Evolutionary conservation across 1,140 invertebrate genomes (phyloP), one percentile per base, ranked within the genome.

Genomic region (Drosophila santomea): DNA sequence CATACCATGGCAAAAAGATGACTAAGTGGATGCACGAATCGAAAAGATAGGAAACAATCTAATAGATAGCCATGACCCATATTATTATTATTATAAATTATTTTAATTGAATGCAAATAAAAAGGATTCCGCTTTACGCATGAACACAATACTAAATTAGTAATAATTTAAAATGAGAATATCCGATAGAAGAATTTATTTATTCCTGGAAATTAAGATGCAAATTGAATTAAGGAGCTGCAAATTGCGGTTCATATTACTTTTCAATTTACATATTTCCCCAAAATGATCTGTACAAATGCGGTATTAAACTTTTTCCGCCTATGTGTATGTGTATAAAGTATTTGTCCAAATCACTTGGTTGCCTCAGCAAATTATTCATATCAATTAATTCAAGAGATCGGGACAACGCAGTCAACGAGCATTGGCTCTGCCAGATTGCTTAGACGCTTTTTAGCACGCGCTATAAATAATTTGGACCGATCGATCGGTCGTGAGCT

Each of bases 351-450:
- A 47, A 60, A 63, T 59, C 59, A 45, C n/a, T 44, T 43, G 54
- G 32, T 57, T 32, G 12, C 23, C 39, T 50, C 17, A 32, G 36
- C 44, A 38, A 52, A 71, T 57, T 72, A 58, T 71, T 71, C 44
- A n/a, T 12, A 71, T 78, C 69, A 83, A 82, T 83, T 74, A 62
- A 68, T 56, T 55, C 15, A 23, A 57, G 35, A 25, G 57, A 25
- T 11, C 47, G 44, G 7, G 3, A 32, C 36, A 45, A 56, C 48
- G 41, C 47, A 43, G 63, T 69, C 67, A 71, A 72, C 68, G 44
- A 71, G 66, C 68, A 71, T 71, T 48, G 67, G 8, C 43, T 69
- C 67, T 41, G 64, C 44, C 67, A 69, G 67, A 72, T 72, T 71
- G 67, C 69, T 71, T 43, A 71, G 51, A 71, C 20, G 20, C 57